Conservation (phyloP, 1,140 invertebrate genomes). For the Leguminivora glycinivorella region DNA sequence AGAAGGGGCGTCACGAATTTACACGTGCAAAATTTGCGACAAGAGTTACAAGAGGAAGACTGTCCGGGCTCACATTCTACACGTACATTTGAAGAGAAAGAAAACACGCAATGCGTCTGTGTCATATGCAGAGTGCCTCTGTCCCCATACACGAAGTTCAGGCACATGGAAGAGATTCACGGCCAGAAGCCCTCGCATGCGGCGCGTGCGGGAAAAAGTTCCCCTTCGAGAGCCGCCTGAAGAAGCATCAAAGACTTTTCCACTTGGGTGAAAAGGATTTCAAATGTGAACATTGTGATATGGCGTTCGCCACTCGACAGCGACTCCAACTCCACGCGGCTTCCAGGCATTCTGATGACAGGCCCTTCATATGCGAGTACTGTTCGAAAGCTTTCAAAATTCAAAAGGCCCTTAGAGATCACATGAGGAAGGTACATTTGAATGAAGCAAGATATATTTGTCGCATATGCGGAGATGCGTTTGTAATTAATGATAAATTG, state of each 20-base stretch:
- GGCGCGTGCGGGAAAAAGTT: constrained; percentile 51
- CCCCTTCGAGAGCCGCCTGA: constrained; percentile 39
- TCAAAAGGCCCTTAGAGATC: background rate
- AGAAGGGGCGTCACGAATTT: background rate
- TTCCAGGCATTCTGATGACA: background rate
- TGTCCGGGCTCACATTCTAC: background rate
- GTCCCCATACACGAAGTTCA: constrained; percentile 3
- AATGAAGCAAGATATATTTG: too few species aligned
- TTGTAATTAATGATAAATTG: too few species aligned
- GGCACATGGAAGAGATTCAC: constrained; percentile 41
- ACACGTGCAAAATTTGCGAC: background rate
- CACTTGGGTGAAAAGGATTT: constrained; percentile 47
- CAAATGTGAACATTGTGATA: constrained; percentile 75
- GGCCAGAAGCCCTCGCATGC: constrained; percentile 42
- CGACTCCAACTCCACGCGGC: constrained; percentile 75
- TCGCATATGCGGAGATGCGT: too few species aligned
- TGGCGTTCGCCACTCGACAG: constrained; percentile 83
- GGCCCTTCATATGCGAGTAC: background rate
- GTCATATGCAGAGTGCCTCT: constrained; percentile 38
- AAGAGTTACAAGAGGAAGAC: background rate
- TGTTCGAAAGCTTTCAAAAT: background rate
- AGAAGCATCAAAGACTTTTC: constrained; percentile 39
- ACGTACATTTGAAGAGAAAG: background rate
- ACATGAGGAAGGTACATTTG: background rate
- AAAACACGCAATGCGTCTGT: constrained; percentile 30